Base-by-base conservation (phyloP, 92 coral and sea anemone genomes). In the Zoanthus gigantus region DNA sequence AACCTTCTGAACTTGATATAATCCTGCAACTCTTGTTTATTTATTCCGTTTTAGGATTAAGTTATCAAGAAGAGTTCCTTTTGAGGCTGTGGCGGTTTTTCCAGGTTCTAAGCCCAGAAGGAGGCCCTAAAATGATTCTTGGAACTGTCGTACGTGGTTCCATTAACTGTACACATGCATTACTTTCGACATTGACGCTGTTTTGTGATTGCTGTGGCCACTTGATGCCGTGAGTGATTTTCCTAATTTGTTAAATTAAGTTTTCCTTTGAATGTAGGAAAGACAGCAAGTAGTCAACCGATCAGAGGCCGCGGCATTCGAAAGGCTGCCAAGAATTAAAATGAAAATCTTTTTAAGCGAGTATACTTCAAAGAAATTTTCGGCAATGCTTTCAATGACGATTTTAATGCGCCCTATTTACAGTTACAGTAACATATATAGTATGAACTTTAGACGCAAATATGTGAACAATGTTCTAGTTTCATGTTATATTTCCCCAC, bases 181-280 rank as follows among this genome's bases (percentile, higher is more conserved):
- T 97, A 37, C 98, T 92, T 53, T 91, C 98, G 7, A 84, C 98
- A 73, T 93, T 97, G 37, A 91, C 94, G 14, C 92, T 97, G 71
- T 97, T 97, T 89, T 97, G 98, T 90, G 98, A 97, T 91, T 97
- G 99, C 84, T 97, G 99, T 76, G 90, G 99, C 71, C 99, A 97
- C 81, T 77, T 77, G 16, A 86, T 97, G 71, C 98, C 99, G 99
- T 97, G 30, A 83, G 87, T 83, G 50, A 75, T 74, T 14, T 67
- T 17, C 7, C 3, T 6, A 17, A 60, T 60, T 52, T 11, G 10
- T 66, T 46, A 8, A 23, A 12, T 17, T 81, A 47, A 52, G 29
- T 53, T 37, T 37, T 37, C 42, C 31, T 7, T 11, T 50, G 56
- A 50, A 37, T 37, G 42, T 37, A 37, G 4, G 42, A 37, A 37